Evolutionary conservation across 2,888 invertebrate species (phyloP).

Genomic region (Drosophila borealis): DNA sequence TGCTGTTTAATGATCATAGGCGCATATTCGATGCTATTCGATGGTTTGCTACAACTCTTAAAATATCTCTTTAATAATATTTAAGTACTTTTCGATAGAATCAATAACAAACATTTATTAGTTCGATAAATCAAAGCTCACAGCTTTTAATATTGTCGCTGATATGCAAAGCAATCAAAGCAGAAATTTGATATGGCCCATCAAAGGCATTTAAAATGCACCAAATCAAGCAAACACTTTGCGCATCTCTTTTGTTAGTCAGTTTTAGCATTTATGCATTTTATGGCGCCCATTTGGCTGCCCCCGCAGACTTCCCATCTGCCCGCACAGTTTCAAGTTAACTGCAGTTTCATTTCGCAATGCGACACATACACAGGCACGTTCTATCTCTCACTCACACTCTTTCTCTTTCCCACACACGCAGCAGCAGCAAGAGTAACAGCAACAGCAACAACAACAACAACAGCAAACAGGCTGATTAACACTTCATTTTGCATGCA

Average conservation of each 20-base stretch:
- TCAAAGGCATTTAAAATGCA: slow-evolving; percentile 11
- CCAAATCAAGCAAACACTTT: neutral
- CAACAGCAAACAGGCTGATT: slow-evolving; percentile 53
- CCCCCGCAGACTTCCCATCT: neutral
- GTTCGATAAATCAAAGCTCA: too few species aligned
- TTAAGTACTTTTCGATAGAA: too few species aligned
- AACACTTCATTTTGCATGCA: slow-evolving; percentile 71
- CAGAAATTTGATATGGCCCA: neutral
- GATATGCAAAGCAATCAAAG: neutral
- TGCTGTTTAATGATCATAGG: too few species aligned
- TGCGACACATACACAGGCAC: slow-evolving; percentile 8
- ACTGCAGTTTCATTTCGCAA: slow-evolving; percentile 33
- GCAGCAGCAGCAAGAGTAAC: slow-evolving; percentile 6
- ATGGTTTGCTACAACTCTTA: too few species aligned
- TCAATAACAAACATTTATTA: too few species aligned
- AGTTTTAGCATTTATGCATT: slow-evolving; percentile 3
- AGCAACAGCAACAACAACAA: slow-evolving; percentile 15
- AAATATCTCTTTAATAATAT: too few species aligned
- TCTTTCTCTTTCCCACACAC: neutral
- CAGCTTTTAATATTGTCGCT: too few species aligned
- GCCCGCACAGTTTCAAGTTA: slow-evolving; percentile 4
- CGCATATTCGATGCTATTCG: too few species aligned
- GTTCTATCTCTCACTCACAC: too few species aligned
- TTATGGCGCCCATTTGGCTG: slow-evolving; percentile 21
- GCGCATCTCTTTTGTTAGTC: slow-evolving; percentile 11